Base-by-base conservation (phyloP, 1,140 invertebrate genomes). In the Anoplolepis gracilipes region DNA sequence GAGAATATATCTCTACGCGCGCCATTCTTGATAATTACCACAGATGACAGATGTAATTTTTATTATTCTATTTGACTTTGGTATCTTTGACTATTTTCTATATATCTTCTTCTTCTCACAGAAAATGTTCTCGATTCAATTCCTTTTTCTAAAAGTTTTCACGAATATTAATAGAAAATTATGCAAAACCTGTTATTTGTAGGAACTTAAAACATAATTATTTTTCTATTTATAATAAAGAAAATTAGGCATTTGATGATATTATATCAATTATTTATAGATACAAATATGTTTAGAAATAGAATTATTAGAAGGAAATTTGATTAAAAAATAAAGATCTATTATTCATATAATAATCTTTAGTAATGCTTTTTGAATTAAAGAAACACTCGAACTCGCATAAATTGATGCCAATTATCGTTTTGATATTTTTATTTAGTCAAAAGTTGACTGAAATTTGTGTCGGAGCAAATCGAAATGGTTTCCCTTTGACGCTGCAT, bases 401-500 rank as follows among this genome's bases (percentile, higher is more conserved):
- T 22, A 59, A 82, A 72, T 30, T 59, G n/a, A 42, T 22, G 49
- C 7, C 6, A 22, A 19, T 6, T 22, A 25, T 11, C 6, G 22
- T 39, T 19, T 4, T 8, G n/a, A n/a, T 2, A 1, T 6, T 81
- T 70, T 70, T 22, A 70, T 81, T 70, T 57, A 33, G 11, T 57
- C 39, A 39, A 61, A 59, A 36, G n/a, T 46, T 82, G 65, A 25
- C 25, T 36, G 19, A 55, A 59, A 82, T 72, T 82, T 82, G 67
- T 82, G 36, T 82, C 36, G 67, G 25, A 25, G 55, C 25, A 82
- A 61, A 73, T 82, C 67, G 78, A 73, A 82, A 82, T 73, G 36
- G 67, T 82, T 81, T 82, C n/a, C 78, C 78, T 82, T 82, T 82
- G 78, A 82, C 19, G 67, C 36, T 33, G n/a, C 53, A 55, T 28